Conservation (phyloP, 2,888 invertebrate species). For the Ceriagrion tenellum region DNA sequence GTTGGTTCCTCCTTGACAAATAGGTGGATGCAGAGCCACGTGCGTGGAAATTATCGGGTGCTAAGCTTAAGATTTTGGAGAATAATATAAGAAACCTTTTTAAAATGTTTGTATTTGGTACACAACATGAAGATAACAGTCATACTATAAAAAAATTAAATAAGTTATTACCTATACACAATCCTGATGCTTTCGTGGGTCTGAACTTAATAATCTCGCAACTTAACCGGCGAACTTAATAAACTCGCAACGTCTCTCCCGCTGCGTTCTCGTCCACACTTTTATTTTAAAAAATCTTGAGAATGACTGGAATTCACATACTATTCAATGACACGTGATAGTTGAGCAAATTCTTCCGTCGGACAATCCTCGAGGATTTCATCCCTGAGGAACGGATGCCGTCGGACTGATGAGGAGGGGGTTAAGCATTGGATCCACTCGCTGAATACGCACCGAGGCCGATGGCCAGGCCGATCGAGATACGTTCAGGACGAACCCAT, state of each 20-base stretch:
- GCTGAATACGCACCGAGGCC: neutral
- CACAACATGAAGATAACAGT: slow-evolving; percentile 41
- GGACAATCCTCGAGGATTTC: neutral
- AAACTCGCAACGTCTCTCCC: neutral
- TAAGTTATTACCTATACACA: neutral
- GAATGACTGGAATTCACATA: neutral
- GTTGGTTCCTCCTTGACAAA: too few relatives aligned
- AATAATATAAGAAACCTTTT: neutral
- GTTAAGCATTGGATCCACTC: neutral
- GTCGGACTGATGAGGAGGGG: neutral
- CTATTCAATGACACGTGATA: neutral
- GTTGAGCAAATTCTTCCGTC: neutral
- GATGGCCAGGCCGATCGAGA: neutral
- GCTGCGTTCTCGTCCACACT: neutral
- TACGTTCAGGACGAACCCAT: neutral
- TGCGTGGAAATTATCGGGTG: too few relatives aligned
- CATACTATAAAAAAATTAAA: neutral
- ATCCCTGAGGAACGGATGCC: neutral
- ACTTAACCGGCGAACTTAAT: neutral
- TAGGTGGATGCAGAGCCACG: too few relatives aligned
- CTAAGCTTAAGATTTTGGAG: too few relatives aligned
- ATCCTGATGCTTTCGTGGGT: neutral
- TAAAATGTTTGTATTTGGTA: slow-evolving; percentile 52
- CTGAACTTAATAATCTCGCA: neutral
- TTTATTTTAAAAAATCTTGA: neutral